Percentiles rank a stretch among this genome's conserved stretches.
These are phyloP conservation scores for Epistrophe grossulariae DNA, from an alignment of 2,888 invertebrate genomes.

Conservation along the genomic window DNA sequence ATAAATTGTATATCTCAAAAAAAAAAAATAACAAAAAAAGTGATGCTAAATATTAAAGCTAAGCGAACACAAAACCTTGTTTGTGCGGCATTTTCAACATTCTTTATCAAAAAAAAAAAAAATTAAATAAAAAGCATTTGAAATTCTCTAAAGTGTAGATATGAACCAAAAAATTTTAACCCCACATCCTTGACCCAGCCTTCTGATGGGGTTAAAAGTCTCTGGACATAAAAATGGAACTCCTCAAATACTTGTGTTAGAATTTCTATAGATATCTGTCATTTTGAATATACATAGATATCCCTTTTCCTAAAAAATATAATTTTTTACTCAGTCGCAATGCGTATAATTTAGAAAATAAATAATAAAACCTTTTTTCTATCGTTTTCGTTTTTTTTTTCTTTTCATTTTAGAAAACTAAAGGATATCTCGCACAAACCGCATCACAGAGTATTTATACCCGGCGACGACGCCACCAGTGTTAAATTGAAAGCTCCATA, in stretches of 20 bases:
- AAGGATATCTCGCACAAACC: constrained; percentile 20
- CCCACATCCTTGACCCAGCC: constrained; percentile 49
- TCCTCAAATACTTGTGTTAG: neutral
- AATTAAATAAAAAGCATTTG: neutral
- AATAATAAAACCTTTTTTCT: constrained; percentile 11
- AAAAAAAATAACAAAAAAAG: constrained; percentile 4
- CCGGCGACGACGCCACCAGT: constrained; percentile 1
- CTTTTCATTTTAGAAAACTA: constrained; percentile 46
- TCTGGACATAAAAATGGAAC: neutral
- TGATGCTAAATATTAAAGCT: constrained; percentile 13
- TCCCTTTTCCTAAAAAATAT: constrained; percentile 20
- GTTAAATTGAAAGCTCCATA: constrained; percentile 34
- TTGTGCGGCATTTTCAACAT: constrained; percentile 37
- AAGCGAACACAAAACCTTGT: constrained; percentile 20
- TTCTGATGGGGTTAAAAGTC: constrained; percentile 19
- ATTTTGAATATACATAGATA: constrained; percentile 12
- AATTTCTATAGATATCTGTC: constrained; percentile 2
- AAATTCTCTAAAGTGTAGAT: constrained; percentile 20
- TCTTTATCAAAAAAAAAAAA: constrained; percentile 14
- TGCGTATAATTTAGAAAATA: constrained; percentile 46
- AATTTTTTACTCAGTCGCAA: constrained; percentile 39
- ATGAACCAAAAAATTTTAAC: constrained; percentile 3
- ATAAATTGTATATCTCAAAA: neutral
- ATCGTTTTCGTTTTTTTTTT: neutral
- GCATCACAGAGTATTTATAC: neutral